Base-by-base conservation (phyloP, 1,140 invertebrate species). In the Gryon sp. region DNA sequence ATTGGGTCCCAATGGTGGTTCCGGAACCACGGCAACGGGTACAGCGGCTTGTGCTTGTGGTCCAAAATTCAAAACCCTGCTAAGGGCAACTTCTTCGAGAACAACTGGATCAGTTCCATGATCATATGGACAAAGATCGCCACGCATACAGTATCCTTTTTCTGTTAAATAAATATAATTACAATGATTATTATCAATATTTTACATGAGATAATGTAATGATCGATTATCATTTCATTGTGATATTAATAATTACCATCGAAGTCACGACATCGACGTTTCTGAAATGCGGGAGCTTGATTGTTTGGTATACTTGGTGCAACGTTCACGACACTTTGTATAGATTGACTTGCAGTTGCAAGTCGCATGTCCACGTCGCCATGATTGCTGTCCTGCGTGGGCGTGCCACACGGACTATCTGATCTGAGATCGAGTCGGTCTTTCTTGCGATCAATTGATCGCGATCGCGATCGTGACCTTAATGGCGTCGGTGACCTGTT, bases 31-130 rank as follows among this genome's bases (percentile, higher is more conserved):
- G 14, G 84, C 53, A 16, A 88, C 87, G 32, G 86, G 86, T 19
- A 85, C 84, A 12, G 86, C 84, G 11, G 84, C 84, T n/a, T 87
- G 85, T 15, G 87, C 79, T 60, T 90, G 90, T 3, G 90, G 90
- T 18, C 89, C 88, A 70, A 91, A 92, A 2, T 89, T 89, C 26
- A 93, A 80, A 19, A 92, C 91, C 2, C 88, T 83, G 62, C 90
- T 90, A 1, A 92, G 72, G 14, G 91, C 88, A 4, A 95, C 92
- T 86, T 97, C 95, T 83, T 99, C 97, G 9, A 99, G 89, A 2
- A 99, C 95, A 0, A 99, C 95, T 1, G 97, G 97, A 89, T 99
- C 97, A 2, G 92, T 91, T 9, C 98, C 97, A 89, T 99, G 97
- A 90, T 99, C 97, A 90, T 93, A 99, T 11, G 95, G 96, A 88